Evolutionary conservation across 2,113 vertebrate species (phyloP).

Genomic region (Polypterus bichir): DNA sequence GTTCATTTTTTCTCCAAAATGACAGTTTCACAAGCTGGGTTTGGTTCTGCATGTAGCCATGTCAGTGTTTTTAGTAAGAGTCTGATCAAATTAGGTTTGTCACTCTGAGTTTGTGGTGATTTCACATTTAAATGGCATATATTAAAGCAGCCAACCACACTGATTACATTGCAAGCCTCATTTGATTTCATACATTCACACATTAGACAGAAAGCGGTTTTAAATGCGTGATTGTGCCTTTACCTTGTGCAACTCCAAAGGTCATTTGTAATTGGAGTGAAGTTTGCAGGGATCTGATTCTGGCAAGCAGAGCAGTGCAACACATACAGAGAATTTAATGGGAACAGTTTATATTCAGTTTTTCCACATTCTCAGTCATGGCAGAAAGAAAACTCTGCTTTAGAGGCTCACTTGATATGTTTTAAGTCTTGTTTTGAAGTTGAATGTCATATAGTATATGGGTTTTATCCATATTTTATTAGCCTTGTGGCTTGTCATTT

Average conservation of each 20-base stretch:
- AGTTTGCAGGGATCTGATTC: slow-evolving; percentile 33
- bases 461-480: too few relatives aligned
- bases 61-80: slow-evolving; percentile 45
- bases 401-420: too few relatives aligned
- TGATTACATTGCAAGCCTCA: slow-evolving; percentile 66
- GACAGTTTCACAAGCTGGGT: slow-evolving; percentile 27
- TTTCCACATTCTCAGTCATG: too few relatives aligned
- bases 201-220: slow-evolving; percentile 46
- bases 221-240: slow-evolving; percentile 47
- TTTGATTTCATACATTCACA: slow-evolving; percentile 57
- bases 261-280: slow-evolving; percentile 46
- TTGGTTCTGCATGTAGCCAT: slow-evolving; percentile 30
- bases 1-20: slow-evolving; percentile 2
- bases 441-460: too few relatives aligned
- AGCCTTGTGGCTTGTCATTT: too few relatives aligned
- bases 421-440: too few relatives aligned
- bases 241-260: slow-evolving; percentile 48
- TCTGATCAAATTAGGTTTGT: slow-evolving; percentile 55
- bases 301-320: not conserved
- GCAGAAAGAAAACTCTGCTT: too few relatives aligned
- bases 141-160: slow-evolving; percentile 58
- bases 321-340: not conserved
- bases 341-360: too few relatives aligned
- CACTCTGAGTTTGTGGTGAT: slow-evolving; percentile 51
- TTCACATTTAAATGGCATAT: slow-evolving; percentile 64